Evolutionary conservation across 2,888 invertebrate genomes (phyloP).

Genomic region (Zaprionus bogoriensis): DNA sequence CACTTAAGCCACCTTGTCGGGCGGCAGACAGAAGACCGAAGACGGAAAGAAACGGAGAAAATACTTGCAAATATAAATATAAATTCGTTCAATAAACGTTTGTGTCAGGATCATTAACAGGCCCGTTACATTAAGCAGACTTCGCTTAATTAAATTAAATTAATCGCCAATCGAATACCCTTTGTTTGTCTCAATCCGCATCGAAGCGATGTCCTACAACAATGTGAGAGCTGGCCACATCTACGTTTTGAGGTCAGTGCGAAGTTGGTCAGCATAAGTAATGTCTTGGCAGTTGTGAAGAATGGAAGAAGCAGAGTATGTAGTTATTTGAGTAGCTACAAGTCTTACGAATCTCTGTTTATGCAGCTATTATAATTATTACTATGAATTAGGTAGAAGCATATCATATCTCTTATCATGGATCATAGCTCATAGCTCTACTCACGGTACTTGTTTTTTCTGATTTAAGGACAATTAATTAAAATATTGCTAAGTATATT

Average conservation of each 20-base stretch:
- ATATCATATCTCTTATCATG: no score
- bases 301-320: no score
- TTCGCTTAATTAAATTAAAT: constrained; percentile 55
- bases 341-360: no score
- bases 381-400: no score
- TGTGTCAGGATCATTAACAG: constrained; percentile 62
- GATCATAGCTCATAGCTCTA: no score
- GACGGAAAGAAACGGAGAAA: constrained; percentile 15
- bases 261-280: no score
- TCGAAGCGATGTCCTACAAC: constrained; percentile 12
- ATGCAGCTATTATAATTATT: no score
- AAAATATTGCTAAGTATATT: no score
- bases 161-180: constrained; percentile 41
- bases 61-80: constrained; percentile 19
- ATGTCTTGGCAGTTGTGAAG: no score
- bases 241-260: neutral
- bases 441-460: no score
- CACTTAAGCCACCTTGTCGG: constrained; percentile 37
- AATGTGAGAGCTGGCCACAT: neutral
- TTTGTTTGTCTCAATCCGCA: constrained; percentile 16
- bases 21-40: neutral
- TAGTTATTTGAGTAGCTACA: no score
- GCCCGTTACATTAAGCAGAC: constrained; percentile 57
- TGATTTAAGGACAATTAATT: no score
- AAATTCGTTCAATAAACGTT: constrained; percentile 58